Conservation (phyloP, 2,888 invertebrate genomes). For the Cremastobaeus sp. region DNA sequence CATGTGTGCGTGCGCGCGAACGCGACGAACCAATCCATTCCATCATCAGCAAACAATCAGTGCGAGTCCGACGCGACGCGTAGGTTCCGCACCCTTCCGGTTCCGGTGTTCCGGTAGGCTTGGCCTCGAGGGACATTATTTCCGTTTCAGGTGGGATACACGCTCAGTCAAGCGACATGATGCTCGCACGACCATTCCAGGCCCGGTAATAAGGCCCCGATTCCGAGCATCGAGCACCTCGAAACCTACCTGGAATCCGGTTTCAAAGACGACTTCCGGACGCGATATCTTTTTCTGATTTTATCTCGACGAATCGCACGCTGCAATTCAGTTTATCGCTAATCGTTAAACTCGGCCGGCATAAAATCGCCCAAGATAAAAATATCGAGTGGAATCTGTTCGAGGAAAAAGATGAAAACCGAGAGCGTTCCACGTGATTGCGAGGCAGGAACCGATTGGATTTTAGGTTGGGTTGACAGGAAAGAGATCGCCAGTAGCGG, state of each 20-base stretch:
- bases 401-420: constrained; percentile 6
- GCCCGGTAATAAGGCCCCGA: constrained; percentile 53
- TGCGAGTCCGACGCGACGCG: constrained; percentile 72
- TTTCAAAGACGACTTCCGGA: constrained; percentile 64
- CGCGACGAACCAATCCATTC: constrained; percentile 58
- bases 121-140: constrained; percentile 67
- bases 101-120: constrained; percentile 79
- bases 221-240: constrained; percentile 36
- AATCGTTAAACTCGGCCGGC: too few relatives aligned
- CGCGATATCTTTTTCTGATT: constrained; percentile 36
- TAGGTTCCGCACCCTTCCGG: constrained; percentile 78
- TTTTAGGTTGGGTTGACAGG: constrained; percentile 72
- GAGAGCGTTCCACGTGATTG: constrained; percentile 57
- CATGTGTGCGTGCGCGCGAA: constrained; percentile 11
- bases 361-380: too few relatives aligned
- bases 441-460: constrained; percentile 57
- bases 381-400: too few relatives aligned
- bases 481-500: constrained; percentile 73
- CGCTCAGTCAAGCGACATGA: constrained; percentile 75
- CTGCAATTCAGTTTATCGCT: too few relatives aligned
- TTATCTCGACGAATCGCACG: constrained; percentile 33
- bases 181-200: constrained; percentile 59
- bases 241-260: constrained; percentile 65
- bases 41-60: constrained; percentile 75
- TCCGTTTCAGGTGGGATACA: constrained; percentile 74